phyloP scores from a whole-genome alignment of 2,888 invertebrate species.

The Trissolcus japonicus region DNA sequence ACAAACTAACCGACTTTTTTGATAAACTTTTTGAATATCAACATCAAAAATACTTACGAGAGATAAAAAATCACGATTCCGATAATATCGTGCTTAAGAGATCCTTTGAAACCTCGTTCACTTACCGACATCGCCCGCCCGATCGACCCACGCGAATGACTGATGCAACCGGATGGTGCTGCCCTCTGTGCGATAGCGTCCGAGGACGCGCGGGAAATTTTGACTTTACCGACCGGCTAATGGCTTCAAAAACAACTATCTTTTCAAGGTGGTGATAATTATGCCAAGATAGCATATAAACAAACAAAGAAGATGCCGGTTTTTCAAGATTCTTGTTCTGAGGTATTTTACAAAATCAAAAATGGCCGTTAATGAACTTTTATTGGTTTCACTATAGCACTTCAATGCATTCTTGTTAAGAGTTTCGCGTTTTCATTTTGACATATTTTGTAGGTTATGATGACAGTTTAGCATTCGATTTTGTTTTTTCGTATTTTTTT shows the following conservation, averaged over 20 bases:
- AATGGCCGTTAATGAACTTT: no score
- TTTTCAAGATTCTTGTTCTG: conserved; percentile 73
- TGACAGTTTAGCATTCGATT: neutral
- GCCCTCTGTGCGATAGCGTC: neutral
- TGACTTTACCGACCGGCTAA: neutral
- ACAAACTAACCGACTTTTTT: no score
- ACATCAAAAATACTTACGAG: no score
- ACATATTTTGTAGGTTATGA: no score
- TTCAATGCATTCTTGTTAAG: no score
- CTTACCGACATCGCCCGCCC: no score
- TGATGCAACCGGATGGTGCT: neutral
- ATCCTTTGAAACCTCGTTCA: no score
- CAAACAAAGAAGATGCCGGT: conserved; percentile 68
- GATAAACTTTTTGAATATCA: no score
- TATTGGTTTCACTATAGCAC: no score
- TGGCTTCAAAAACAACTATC: neutral
- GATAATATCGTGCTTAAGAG: neutral
- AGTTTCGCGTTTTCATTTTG: no score
- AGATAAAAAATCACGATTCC: neutral
- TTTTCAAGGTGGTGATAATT: neutral
- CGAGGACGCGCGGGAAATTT: neutral
- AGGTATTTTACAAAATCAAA: conserved; percentile 61
- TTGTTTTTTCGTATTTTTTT: neutral
- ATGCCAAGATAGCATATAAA: conserved; percentile 25
- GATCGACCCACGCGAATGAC: no score